Conservation (phyloP, 2,888 invertebrate genomes). For the Mechanitis mazaeus region DNA sequence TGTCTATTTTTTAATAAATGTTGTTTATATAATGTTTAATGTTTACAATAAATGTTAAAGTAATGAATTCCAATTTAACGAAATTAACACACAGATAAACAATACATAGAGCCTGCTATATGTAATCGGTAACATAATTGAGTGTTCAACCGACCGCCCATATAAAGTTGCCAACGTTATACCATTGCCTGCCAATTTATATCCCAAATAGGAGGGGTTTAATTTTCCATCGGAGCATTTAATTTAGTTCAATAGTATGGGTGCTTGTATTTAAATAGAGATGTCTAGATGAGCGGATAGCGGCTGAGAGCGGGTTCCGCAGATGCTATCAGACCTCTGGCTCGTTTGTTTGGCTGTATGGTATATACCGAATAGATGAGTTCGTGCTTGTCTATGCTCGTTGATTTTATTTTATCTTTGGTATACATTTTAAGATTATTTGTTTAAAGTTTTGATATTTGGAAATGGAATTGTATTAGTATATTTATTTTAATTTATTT, state of each 20-base stretch:
- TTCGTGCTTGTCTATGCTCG: conserved; percentile 14
- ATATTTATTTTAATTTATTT: no score
- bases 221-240: conserved; percentile 37
- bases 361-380: conserved; percentile 17
- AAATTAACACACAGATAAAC: conserved; percentile 27
- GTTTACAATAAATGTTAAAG: neutral
- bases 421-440: neutral
- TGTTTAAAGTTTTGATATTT: no score
- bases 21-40: neutral
- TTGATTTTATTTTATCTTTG: conserved; percentile 9
- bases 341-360: conserved; percentile 26
- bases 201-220: conserved; percentile 31
- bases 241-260: conserved; percentile 40
- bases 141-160: conserved; percentile 22
- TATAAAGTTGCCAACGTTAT: conserved; percentile 23
- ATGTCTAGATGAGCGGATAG: conserved; percentile 64
- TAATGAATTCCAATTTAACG: conserved; percentile 9
- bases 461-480: no score
- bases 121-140: conserved; percentile 22
- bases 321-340: conserved; percentile 22
- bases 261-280: conserved; percentile 63
- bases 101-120: conserved; percentile 21
- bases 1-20: neutral
- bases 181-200: conserved; percentile 29
- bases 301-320: conserved; percentile 41